Percentiles rank a stretch among this genome's conserved stretches.
Conservation (phyloP, 1,140 invertebrate genomes). For the Ephestia elutella region DNA sequence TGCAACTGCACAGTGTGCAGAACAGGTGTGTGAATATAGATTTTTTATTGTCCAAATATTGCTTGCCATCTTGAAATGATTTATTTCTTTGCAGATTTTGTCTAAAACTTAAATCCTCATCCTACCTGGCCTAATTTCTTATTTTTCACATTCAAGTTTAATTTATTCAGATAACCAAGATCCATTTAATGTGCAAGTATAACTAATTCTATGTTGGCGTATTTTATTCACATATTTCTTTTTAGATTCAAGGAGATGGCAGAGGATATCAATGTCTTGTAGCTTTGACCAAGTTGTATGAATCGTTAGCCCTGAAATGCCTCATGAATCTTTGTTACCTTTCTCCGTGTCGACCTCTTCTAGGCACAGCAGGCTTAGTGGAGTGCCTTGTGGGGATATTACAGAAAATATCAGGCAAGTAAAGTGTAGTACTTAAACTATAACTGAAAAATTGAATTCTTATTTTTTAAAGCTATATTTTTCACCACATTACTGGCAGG, state of each 20-base stretch:
- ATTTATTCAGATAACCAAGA: too few relatives aligned
- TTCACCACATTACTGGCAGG: too few relatives aligned
- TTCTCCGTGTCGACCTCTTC: conserved; percentile 44
- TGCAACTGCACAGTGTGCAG: conserved; percentile 53
- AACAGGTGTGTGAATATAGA: conserved; percentile 47
- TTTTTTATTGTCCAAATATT: too few relatives aligned
- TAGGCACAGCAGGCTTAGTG: conserved; percentile 63
- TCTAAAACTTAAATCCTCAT: too few relatives aligned
- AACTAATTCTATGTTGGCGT: too few relatives aligned
- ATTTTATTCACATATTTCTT: too few relatives aligned
- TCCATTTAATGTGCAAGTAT: too few relatives aligned
- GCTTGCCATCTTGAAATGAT: too few relatives aligned
- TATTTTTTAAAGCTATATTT: too few relatives aligned
- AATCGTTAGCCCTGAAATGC: conserved; percentile 60
- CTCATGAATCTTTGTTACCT: conserved; percentile 68
- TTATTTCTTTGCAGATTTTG: too few relatives aligned
- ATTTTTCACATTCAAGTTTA: too few relatives aligned
- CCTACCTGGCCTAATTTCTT: too few relatives aligned
- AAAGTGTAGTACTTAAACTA: conserved; percentile 16
- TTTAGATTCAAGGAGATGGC: conserved; percentile 67
- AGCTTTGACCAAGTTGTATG: conserved; percentile 55
- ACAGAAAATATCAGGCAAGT: conserved; percentile 59
- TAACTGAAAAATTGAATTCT: neutral
- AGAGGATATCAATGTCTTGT: conserved; percentile 67
- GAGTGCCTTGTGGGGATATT: conserved; percentile 62